Percentiles rank a stretch among this genome's conserved stretches.
These are phyloP conservation scores for Gadus chalcogrammus DNA, from an alignment of 2,113 vertebrate species.

Conservation along the genomic window DNA sequence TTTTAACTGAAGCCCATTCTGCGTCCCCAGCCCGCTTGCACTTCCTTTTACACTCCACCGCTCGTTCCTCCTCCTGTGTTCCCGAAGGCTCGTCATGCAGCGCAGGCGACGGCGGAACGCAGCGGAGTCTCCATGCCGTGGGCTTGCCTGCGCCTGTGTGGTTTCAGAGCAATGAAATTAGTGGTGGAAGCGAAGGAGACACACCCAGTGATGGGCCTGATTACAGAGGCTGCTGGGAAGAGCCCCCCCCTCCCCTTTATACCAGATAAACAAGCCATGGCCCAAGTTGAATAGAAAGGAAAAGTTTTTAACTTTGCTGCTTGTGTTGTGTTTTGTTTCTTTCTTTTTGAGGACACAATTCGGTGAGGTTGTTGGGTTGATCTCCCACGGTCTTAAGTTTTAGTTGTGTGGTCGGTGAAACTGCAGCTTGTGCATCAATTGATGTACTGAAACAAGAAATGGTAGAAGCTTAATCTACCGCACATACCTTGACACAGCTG, in stretches of 20 bases:
- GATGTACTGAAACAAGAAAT: too few relatives aligned
- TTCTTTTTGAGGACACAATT: neutral
- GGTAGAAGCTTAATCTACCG: too few relatives aligned
- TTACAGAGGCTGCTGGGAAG: constrained; percentile 71
- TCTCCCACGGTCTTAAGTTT: neutral
- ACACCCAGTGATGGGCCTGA: constrained; percentile 75
- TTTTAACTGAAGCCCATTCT: neutral
- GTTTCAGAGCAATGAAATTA: constrained; percentile 73
- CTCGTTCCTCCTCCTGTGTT: neutral
- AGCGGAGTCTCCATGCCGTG: constrained; percentile 57
- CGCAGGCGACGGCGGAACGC: constrained; percentile 17
- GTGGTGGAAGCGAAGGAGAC: constrained; percentile 68
- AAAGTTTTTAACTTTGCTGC: neutral
- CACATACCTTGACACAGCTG: too few relatives aligned
- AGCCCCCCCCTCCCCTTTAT: constrained; percentile 18
- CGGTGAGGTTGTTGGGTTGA: neutral
- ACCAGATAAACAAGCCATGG: constrained; percentile 40
- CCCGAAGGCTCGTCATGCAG: neutral
- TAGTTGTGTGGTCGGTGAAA: neutral
- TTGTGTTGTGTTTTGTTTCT: neutral
- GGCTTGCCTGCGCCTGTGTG: constrained; percentile 60
- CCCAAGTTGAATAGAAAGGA: constrained; percentile 5
- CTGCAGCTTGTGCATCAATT: neutral
- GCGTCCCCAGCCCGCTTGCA: neutral
- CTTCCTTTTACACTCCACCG: neutral